Percentiles rank a stretch among this genome's conserved stretches.
These are phyloP conservation scores for Zygothrica quintamaculata DNA, from an alignment of 2,888 invertebrate species.

Conservation along the genomic window DNA sequence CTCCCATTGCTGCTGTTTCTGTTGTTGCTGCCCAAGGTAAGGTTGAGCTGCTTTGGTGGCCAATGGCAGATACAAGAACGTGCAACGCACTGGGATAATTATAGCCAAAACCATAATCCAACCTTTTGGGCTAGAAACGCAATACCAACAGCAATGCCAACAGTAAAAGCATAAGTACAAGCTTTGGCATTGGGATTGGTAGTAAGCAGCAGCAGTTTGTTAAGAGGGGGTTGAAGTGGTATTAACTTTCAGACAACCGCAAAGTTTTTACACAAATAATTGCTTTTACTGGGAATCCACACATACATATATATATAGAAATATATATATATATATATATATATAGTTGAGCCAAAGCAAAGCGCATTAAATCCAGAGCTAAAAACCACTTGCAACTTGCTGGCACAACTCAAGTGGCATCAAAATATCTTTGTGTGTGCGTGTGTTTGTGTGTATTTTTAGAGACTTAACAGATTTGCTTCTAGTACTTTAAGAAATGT, in stretches of 20 bases:
- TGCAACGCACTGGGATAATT: too few relatives aligned
- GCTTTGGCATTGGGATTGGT: too few relatives aligned
- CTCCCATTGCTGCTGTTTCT: too few relatives aligned
- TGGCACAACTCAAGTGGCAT: slow-evolving; percentile 18
- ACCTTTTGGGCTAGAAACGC: too few relatives aligned
- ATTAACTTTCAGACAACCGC: slow-evolving; percentile 31
- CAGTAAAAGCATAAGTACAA: too few relatives aligned
- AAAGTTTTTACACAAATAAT: slow-evolving; percentile 71
- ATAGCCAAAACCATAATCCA: too few relatives aligned
- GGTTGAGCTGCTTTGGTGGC: too few relatives aligned
- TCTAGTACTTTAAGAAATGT: slow-evolving; percentile 2
- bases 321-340: not conserved
- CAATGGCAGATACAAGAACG: too few relatives aligned
- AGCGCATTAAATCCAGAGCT: slow-evolving; percentile 48
- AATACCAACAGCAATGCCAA: too few relatives aligned
- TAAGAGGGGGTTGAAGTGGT: not conserved
- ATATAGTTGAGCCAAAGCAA: not conserved
- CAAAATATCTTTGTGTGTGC: slow-evolving; percentile 14
- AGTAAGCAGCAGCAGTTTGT: too few relatives aligned
- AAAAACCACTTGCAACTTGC: slow-evolving; percentile 31
- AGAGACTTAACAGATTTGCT: slow-evolving; percentile 28
- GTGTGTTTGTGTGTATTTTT: not conserved
- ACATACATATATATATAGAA: not conserved
- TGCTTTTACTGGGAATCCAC: slow-evolving; percentile 55
- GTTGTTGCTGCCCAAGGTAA: too few relatives aligned